Percentiles rank a stretch among this genome's conserved stretches.
phyloP scores from a whole-genome alignment of 2,113 vertebrate genomes.

The Narcine bancroftii region DNA sequence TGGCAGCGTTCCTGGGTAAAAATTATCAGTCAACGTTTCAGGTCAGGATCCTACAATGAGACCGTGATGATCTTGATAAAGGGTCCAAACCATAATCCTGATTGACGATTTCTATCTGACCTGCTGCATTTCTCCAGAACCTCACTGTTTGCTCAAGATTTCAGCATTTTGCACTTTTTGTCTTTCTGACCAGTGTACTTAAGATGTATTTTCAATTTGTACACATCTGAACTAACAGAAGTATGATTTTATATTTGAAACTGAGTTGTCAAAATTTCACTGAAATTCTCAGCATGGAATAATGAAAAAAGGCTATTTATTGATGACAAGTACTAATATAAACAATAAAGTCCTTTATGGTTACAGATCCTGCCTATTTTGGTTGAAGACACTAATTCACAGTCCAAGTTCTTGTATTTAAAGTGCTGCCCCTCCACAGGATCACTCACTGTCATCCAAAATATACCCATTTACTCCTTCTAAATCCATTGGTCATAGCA shows the following conservation, averaged over 20 bases:
- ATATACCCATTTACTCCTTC: not conserved
- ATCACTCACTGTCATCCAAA: not conserved
- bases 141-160: no score
- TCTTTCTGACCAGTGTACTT: no score
- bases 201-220: not conserved
- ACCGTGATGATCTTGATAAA: no score
- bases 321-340: not conserved
- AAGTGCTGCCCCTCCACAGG: not conserved
- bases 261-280: not conserved
- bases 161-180: no score
- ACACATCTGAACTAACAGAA: not conserved
- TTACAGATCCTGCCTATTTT: not conserved
- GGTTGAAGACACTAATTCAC: not conserved
- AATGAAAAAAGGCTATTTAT: not conserved
- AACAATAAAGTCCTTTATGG: not conserved
- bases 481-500: not conserved
- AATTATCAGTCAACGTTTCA: no score
- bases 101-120: no score
- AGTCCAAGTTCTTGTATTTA: not conserved
- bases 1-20: no score
- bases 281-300: not conserved
- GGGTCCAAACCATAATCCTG: no score
- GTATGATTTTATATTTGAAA: not conserved
- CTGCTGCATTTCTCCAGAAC: no score
- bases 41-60: no score